Base-by-base conservation (phyloP, 37 sponge, comb jelly and placozoan genomes). In the Haliclona indistincta region DNA sequence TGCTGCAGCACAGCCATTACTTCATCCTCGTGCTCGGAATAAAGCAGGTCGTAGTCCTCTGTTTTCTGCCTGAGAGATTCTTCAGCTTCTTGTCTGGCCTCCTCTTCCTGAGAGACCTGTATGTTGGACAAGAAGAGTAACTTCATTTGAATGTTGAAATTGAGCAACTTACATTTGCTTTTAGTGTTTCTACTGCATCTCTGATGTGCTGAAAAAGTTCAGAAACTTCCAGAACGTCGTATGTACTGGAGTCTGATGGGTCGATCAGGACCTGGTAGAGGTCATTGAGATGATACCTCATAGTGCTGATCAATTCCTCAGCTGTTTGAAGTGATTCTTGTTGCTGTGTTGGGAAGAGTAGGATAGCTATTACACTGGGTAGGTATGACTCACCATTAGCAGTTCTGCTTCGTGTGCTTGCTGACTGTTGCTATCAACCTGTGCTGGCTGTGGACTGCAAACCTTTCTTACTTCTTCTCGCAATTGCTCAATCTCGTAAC, bases 21-120 rank as follows among this genome's bases (percentile, higher is more conserved):
- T 38, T 86, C 87, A 42, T 86, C 87, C 20, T 86, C 87, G 30
- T 86, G 87, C 51, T 86, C 87, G 1, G 47, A 37, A 17, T 61
- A 67, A 0, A 79, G 44, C 44, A 42, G 67, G 2, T 77, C 78
- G 64, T 65, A 47, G 28, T 71, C 68, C 32, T 51, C 67, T 44
- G 35, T 64, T 11, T 54, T 62, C 37, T 5, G 26, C 0, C 42
- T 10, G 38, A 81, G 54, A 63, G 44, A 20, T 25, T 25, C 63
- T 73, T 54, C 43, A 81, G 36, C 38, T 36, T 34, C 67, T 66
- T 34, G 29, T 34, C 35, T 8, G 39, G 29, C 10, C 26, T 47
- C 15, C 38, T 43, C n/a, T 22, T 44, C 71, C 8, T 44, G 44
- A 22, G 33, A 47, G 25, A 70, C 11, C 63, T 58, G 76, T 38